phyloP scores from a whole-genome alignment of 2,797 vertebrate genomes.

The Aythya fuligula region DNA sequence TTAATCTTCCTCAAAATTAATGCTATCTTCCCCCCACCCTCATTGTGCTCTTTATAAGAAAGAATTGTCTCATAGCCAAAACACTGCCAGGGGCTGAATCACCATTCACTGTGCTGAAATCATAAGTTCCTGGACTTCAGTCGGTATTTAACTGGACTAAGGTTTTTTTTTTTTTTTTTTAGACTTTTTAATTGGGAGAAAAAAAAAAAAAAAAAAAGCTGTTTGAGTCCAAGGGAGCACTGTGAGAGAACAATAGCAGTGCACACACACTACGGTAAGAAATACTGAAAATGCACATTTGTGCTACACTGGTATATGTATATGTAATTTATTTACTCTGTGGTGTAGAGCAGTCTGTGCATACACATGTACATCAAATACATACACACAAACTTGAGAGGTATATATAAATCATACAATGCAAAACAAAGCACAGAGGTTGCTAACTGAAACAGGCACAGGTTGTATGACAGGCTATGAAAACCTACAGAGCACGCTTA shows the following conservation, averaged over 20 bases:
- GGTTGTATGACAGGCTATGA: conserved; percentile 52
- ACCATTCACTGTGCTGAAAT: conserved; percentile 69
- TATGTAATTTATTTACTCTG: neutral
- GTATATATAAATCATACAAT: neutral
- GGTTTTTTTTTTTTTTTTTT: neutral
- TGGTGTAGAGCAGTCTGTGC: conserved; percentile 15
- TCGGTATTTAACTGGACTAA: conserved; percentile 32
- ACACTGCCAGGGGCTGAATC: conserved; percentile 72
- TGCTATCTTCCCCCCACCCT: conserved; percentile 16
- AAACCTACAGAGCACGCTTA: conserved; percentile 52
- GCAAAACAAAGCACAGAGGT: conserved; percentile 58
- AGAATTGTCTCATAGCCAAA: conserved; percentile 72
- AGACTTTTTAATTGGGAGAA: conserved; percentile 31
- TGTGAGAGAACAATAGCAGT: conserved; percentile 46
- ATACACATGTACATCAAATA: neutral
- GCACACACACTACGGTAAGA: neutral
- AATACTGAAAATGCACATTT: conserved; percentile 17
- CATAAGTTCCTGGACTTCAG: conserved; percentile 54
- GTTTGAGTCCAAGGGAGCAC: neutral
- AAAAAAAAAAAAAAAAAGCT: neutral
- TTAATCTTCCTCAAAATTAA: conserved; percentile 71
- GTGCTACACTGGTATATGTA: conserved; percentile 16
- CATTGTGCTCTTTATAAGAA: conserved; percentile 69
- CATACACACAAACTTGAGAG: conserved; percentile 1
- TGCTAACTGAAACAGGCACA: conserved; percentile 49